Percentiles rank a stretch among this genome's conserved stretches.
These are phyloP conservation scores for Ormyrus nitidulus DNA, from an alignment of 2,888 invertebrate genomes.

Conservation along the genomic window DNA sequence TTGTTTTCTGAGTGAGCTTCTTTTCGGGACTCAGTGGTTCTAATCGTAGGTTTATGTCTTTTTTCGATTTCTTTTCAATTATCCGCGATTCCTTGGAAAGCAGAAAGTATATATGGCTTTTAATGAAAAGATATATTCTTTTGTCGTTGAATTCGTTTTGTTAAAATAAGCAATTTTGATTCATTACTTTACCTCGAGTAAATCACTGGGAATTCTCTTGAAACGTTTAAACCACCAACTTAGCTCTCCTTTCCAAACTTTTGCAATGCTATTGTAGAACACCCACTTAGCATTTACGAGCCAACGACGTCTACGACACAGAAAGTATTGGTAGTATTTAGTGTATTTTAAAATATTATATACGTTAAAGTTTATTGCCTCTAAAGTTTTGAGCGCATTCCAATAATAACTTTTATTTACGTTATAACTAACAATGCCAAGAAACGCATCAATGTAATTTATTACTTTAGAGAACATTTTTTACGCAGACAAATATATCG, in stretches of 20 bases:
- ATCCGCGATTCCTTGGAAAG: neutral
- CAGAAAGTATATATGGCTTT: too few species aligned
- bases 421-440: too few species aligned
- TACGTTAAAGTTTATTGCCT: neutral
- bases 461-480: neutral
- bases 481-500: neutral
- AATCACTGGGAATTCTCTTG: conserved; percentile 5
- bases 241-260: conserved; percentile 2
- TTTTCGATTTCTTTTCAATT: conserved; percentile 2
- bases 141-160: neutral
- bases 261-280: conserved; percentile 11
- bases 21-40: conserved; percentile 15
- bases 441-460: too few species aligned
- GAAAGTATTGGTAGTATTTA: too few species aligned
- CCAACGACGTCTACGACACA: neutral
- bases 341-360: too few species aligned
- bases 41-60: conserved; percentile 2
- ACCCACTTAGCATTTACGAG: neutral
- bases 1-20: neutral
- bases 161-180: neutral
- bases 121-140: too few species aligned
- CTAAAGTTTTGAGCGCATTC: neutral
- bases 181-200: neutral
- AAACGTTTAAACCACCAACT: conserved; percentile 2
- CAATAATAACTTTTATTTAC: neutral